These are phyloP conservation scores for Neuroscelio doddi DNA, from an alignment of 2,888 invertebrate genomes.

Conservation along the genomic window DNA sequence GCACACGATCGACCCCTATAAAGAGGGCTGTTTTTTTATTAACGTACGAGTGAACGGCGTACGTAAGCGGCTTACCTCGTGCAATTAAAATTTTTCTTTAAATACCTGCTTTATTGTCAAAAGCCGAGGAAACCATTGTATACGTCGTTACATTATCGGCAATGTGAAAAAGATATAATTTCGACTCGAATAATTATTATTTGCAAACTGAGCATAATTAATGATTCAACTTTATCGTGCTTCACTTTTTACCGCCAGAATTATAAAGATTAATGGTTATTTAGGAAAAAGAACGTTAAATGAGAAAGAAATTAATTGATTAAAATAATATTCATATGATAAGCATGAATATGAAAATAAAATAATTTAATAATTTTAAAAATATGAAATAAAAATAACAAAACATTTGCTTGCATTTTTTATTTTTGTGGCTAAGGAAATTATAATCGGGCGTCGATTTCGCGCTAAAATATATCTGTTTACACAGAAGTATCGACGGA, in stretches of 20 bases:
- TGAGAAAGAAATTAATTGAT: no score
- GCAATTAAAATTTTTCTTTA: constrained; percentile 70
- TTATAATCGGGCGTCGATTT: constrained; percentile 37
- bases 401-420: constrained; percentile 2
- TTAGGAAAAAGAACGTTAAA: no score
- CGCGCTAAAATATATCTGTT: constrained; percentile 34
- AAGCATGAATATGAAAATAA: no score
- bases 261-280: no score
- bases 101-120: constrained; percentile 56
- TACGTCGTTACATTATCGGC: constrained; percentile 34
- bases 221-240: constrained; percentile 5
- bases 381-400: no score
- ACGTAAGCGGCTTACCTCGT: constrained; percentile 67
- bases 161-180: constrained; percentile 17
- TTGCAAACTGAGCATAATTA: constrained; percentile 27
- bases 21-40: constrained; percentile 56
- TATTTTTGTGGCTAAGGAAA: constrained; percentile 27
- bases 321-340: no score
- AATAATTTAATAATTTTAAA: no score
- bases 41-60: constrained; percentile 56
- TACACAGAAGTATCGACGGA: constrained; percentile 51
- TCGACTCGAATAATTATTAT: constrained; percentile 30
- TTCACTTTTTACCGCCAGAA: no score
- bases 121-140: constrained; percentile 28
- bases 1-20: constrained; percentile 10